Conservation (phyloP, 2,888 invertebrate genomes). For the Gymnocheta viridis region DNA sequence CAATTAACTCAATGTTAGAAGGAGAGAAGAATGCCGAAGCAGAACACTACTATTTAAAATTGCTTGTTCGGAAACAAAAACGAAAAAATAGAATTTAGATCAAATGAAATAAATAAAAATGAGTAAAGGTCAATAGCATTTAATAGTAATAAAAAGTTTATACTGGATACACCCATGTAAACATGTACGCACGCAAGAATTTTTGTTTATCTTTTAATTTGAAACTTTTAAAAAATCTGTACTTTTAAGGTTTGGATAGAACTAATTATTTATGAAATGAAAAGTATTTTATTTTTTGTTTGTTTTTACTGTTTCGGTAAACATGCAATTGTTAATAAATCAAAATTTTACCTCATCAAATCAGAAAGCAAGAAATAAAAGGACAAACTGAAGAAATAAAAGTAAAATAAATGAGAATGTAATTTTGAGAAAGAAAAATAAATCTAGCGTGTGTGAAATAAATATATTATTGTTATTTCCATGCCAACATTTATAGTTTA, state of each 20-base stretch:
- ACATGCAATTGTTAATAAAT: not conserved
- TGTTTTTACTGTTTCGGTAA: too few species aligned
- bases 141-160: constrained; percentile 7
- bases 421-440: too few species aligned
- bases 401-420: not conserved
- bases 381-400: too few species aligned
- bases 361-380: not conserved
- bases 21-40: not conserved
- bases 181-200: not conserved
- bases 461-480: too few species aligned
- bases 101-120: not conserved
- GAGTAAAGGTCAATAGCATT: constrained; percentile 42
- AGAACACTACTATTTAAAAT: constrained; percentile 11
- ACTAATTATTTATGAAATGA: too few species aligned
- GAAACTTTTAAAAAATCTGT: not conserved
- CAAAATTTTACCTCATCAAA: not conserved
- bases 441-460: too few species aligned
- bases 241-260: too few species aligned
- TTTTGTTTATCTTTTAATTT: not conserved
- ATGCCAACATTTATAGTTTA: too few species aligned
- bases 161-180: not conserved
- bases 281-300: too few species aligned
- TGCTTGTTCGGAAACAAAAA: constrained; percentile 12
- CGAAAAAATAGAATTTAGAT: not conserved
- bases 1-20: constrained; percentile 1